Percentiles rank a stretch among this genome's conserved stretches.
phyloP scores from a whole-genome alignment of 2,888 invertebrate species.

The Caenorhabditis panamensis region DNA sequence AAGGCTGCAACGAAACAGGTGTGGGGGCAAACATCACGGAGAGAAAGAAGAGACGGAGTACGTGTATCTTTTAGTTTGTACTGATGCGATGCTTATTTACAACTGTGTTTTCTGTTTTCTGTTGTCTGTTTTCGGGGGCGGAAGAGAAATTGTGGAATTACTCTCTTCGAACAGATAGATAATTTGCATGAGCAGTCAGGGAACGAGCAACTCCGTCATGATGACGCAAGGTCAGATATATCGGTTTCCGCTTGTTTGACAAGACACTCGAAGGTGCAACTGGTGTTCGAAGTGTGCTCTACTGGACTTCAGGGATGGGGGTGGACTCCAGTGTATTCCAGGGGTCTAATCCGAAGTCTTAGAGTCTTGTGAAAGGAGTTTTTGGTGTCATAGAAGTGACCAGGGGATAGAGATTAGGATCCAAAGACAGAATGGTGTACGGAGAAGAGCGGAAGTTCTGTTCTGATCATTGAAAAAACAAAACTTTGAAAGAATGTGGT shows the following conservation, averaged over 20 bases:
- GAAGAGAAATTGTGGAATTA: not conserved
- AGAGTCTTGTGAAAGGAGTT: not conserved
- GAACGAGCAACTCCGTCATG: not conserved
- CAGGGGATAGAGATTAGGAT: not conserved
- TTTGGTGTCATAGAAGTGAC: not conserved
- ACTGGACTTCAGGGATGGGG: not conserved
- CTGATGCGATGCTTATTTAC: too few relatives aligned
- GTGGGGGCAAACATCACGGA: not conserved
- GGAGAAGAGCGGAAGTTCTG: too few relatives aligned
- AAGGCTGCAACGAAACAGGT: not conserved
- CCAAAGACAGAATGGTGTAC: too few relatives aligned
- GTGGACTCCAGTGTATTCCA: not conserved
- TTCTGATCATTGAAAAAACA: too few relatives aligned
- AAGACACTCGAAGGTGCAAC: slow-evolving; percentile 9
- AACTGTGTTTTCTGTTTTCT: not conserved
- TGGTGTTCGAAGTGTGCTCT: slow-evolving; percentile 4
- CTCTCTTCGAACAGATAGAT: not conserved
- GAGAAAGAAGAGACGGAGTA: slow-evolving; percentile 4
- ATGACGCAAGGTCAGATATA: slow-evolving; percentile 2
- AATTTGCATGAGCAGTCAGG: slow-evolving; percentile 5
- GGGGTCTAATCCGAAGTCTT: not conserved
- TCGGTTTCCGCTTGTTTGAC: slow-evolving; percentile 17
- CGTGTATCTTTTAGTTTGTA: slow-evolving; percentile 34
- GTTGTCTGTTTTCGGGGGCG: not conserved
- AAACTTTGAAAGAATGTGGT: not conserved